Conservation (phyloP, 2,113 vertebrate genomes). For the Rhinichthys klamathensis region DNA sequence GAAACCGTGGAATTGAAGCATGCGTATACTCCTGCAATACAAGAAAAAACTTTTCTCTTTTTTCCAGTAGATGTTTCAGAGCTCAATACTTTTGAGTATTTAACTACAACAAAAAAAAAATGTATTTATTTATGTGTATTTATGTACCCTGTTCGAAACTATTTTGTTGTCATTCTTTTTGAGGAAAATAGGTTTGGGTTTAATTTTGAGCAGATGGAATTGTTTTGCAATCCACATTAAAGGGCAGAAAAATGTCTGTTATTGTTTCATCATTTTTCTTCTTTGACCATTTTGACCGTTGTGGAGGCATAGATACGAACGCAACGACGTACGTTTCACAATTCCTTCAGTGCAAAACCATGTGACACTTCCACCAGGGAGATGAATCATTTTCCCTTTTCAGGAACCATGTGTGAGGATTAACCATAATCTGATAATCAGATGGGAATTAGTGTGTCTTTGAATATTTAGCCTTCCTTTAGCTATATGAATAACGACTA, state of each 20-base stretch:
- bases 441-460: background rate
- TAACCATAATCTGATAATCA: constrained; percentile 20
- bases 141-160: constrained; percentile 69
- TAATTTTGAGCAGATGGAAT: constrained; percentile 70
- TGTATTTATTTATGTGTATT: constrained; percentile 76
- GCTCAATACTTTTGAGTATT: constrained; percentile 65
- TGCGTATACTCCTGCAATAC: constrained; percentile 70
- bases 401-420: constrained; percentile 13
- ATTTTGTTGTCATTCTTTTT: constrained; percentile 63
- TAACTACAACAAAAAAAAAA: constrained; percentile 49
- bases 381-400: background rate
- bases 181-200: constrained; percentile 64
- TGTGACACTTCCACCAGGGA: background rate
- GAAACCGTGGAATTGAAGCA: constrained; percentile 68
- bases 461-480: background rate
- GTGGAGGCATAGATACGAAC: background rate
- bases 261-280: constrained; percentile 4
- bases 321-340: background rate
- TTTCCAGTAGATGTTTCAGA: constrained; percentile 41
- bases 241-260: constrained; percentile 67
- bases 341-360: background rate
- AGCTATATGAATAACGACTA: background rate
- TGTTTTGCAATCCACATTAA: constrained; percentile 82
- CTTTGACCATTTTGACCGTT: background rate
- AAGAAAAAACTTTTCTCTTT: constrained; percentile 61